Conservation (phyloP, 2,888 invertebrate genomes). For the Salpingus planirostris region DNA sequence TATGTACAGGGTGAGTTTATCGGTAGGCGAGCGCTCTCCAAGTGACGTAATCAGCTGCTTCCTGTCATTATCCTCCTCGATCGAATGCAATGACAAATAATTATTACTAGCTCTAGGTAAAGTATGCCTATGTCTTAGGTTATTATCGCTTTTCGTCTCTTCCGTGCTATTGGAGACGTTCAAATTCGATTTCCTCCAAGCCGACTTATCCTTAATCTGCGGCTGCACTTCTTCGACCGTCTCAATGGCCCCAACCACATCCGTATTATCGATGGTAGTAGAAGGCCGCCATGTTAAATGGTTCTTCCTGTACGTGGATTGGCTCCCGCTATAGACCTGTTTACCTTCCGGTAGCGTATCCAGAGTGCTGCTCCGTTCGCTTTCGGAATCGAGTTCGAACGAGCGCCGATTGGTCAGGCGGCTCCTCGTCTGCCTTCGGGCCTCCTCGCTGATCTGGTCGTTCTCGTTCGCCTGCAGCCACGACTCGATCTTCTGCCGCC, state of each 20-base stretch:
- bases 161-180: constrained; percentile 56
- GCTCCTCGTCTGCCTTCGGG: constrained; percentile 55
- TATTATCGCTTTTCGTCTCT: constrained; percentile 55
- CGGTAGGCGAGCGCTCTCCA: constrained; percentile 44
- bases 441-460: constrained; percentile 63
- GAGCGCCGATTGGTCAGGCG: constrained; percentile 66
- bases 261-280: constrained; percentile 67
- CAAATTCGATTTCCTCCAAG: constrained; percentile 64
- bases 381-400: constrained; percentile 83
- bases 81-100: constrained; percentile 44
- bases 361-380: constrained; percentile 63
- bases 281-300: constrained; percentile 76
- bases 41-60: constrained; percentile 49
- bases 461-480: constrained; percentile 85
- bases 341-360: constrained; percentile 70
- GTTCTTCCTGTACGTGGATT: constrained; percentile 50
- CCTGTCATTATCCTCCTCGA: constrained; percentile 42
- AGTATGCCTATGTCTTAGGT: constrained; percentile 48
- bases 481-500: constrained; percentile 85
- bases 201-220: constrained; percentile 67
- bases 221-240: constrained; percentile 75
- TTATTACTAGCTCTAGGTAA: constrained; percentile 25
- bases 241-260: constrained; percentile 77
- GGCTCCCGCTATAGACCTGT: constrained; percentile 42
- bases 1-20: constrained; percentile 52